phyloP scores from a whole-genome alignment of 2,113 vertebrate genomes.

The Brachyistius frenatus region DNA sequence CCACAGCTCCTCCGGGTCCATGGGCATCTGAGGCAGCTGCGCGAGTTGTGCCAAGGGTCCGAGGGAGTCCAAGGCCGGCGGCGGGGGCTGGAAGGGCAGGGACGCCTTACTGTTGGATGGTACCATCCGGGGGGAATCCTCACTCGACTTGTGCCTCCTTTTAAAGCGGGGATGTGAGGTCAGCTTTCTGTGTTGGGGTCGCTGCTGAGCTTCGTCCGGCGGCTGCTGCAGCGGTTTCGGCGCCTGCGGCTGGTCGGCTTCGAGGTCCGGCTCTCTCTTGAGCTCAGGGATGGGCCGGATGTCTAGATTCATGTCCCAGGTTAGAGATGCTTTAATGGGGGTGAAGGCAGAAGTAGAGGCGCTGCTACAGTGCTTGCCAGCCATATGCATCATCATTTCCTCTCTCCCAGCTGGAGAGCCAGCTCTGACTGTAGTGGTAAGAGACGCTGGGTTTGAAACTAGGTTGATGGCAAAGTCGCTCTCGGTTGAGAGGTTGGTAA shows the following conservation, averaged over 20 bases:
- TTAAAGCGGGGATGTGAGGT: slow-evolving; percentile 96
- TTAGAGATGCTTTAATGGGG: slow-evolving; percentile 83
- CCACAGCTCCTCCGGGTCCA: slow-evolving; percentile 99
- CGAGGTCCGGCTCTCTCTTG: slow-evolving; percentile 72
- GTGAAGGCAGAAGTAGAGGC: slow-evolving; percentile 65
- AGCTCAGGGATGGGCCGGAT: slow-evolving; percentile 69
- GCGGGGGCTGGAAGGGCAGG: slow-evolving; percentile 88
- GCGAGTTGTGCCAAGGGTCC: slow-evolving; percentile 92
- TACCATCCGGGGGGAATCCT: slow-evolving; percentile 90
- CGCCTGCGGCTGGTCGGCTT: slow-evolving; percentile 56
- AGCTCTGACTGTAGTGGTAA: slow-evolving; percentile 53
- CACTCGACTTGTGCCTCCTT: slow-evolving; percentile 95
- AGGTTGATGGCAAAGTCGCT: slow-evolving; percentile 64
- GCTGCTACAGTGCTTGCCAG: slow-evolving; percentile 54
- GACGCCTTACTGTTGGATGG: slow-evolving; percentile 91
- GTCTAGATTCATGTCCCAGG: slow-evolving; percentile 80
- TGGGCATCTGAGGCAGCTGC: slow-evolving; percentile 98
- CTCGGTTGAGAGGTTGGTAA: slow-evolving; percentile 62
- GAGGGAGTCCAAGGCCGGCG: slow-evolving; percentile 88
- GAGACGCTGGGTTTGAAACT: slow-evolving; percentile 61
- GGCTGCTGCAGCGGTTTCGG: slow-evolving; percentile 73
- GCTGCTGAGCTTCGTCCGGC: slow-evolving; percentile 84
- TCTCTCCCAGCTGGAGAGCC: slow-evolving; percentile 60
- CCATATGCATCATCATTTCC: slow-evolving; percentile 64
- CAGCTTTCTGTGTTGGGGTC: slow-evolving; percentile 90